Conservation (phyloP, 2,113 vertebrate species). For the Ibidorhyncha struthersii region DNA sequence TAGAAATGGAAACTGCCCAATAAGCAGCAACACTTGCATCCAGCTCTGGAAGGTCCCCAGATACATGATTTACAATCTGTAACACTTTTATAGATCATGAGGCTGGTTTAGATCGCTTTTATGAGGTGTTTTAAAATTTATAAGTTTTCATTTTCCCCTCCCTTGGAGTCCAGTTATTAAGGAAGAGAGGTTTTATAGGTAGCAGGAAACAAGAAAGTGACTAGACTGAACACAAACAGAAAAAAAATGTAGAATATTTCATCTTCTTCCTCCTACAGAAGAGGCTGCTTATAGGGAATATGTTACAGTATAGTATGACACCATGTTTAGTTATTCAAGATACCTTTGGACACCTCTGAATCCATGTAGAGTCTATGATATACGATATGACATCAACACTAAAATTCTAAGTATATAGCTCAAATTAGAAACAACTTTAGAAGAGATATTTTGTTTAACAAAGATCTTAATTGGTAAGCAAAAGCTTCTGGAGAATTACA, state of each 20-base stretch:
- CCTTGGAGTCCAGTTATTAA: not conserved
- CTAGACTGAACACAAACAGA: not conserved
- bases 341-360: not conserved
- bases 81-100: conserved; percentile 23
- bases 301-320: no score
- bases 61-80: not conserved
- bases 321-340: not conserved
- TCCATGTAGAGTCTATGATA: not conserved
- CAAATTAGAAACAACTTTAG: not conserved
- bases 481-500: not conserved
- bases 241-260: not conserved
- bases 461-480: not conserved
- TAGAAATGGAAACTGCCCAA: not conserved
- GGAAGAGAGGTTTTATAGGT: not conserved
- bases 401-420: not conserved
- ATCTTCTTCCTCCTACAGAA: not conserved
- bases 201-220: not conserved
- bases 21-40: not conserved
- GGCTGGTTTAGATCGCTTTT: not conserved
- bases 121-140: conserved; percentile 27
- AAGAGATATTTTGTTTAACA: not conserved
- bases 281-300: not conserved
- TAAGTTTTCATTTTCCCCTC: conserved; percentile 19
- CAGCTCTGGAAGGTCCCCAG: not conserved
- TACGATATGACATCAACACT: not conserved